Base-by-base conservation (phyloP, 2,113 vertebrate genomes). In the Lontra canadensis region DNA sequence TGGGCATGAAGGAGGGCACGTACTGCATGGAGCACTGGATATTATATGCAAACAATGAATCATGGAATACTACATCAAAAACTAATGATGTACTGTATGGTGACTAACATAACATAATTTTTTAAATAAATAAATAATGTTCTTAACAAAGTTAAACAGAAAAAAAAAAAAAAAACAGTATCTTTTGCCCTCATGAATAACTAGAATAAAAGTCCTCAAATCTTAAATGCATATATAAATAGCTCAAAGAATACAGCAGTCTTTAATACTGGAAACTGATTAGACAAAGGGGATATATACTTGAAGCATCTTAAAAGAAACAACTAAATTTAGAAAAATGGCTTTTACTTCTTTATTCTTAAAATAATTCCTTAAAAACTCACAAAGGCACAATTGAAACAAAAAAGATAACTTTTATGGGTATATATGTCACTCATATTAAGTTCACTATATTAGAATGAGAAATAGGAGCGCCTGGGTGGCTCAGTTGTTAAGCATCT, bases 291-390 rank as follows among this genome's bases (percentile, higher is more conserved):
- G 17, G 36, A 92, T 80, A 88, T 80, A 88, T 73, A 97, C 83
- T 82, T 55, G 3, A 96, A 79, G 31, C 83, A 86, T 61, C 23
- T 89, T 74, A 71, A 83, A 96, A 80, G 17, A 95, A 83, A 61
- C 25, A 63, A 69, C 44, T 63, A 90, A 90, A 76, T 76, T 55
- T 74, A 79, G 67, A 96, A 82, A 17, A 4, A 65, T 78, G 69
- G 78, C 34, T 69, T 93, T 59, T 44, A 85, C 20, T 67, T 88
- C n/a, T 85, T 89, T 23, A 67, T 95, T 92, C 25, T 86, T 96
- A 25, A 97, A 97, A 55, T 80, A 65, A 84, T 12, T 73, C 17
- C 39, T 92, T 86, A 36, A 93, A 96, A 89, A 71, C 21, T 82
- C 79, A 80, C 29, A 69, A 94, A 86, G 44, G 7, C 29, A 97